Base-by-base conservation (phyloP, 2,113 vertebrate species). In the Oreotrochilus melanogaster region DNA sequence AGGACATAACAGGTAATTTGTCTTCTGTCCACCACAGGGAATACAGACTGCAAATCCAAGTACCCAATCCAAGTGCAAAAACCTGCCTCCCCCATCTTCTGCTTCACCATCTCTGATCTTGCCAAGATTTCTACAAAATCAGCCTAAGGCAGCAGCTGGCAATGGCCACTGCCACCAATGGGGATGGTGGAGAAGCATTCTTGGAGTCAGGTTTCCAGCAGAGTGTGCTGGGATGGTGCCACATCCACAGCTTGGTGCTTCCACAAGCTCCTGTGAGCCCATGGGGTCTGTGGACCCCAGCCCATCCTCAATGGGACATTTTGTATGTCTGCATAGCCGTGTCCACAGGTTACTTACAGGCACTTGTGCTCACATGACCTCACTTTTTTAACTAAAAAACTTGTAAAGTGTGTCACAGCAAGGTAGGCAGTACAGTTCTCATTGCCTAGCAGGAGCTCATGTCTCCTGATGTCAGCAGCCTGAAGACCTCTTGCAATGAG, bases 1-100 rank as follows among this genome's bases (percentile, higher is more conserved):
- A 58, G 30, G 17, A 71, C 9, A 31, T 19, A 48, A 1, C 0
- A 0, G n/a, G n/a, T n/a, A 25, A 65, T 1, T 39, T 39, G 4
- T 6, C 21, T 35, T 60, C 53, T 66, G 42, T 73, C 39, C 43
- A 47, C 9, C 0, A 0, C 53, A 72, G 7, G 8, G 17, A 39
- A 19, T 60, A 50, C 24, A 82, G 16, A 43, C 48, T 86, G 33
- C 28, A 83, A 92, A 76, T 18, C n/a, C 25, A 64, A 93, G 33
- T 35, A 64, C 22, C 7, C 48, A 33, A 37, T 60, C 10, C 33
- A 78, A 9, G 23, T 51, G 48, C 57, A 85, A 71, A 78, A 85
- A 13, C 35, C 48, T 92, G 53, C 28, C 12, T 78, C 25, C 12
- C 23, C 8, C 8, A n/a, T 9, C 31, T 56, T 61, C 85, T 31